phyloP scores from a whole-genome alignment of 2,888 invertebrate genomes.

The Pristionchus fissidentatus region DNA sequence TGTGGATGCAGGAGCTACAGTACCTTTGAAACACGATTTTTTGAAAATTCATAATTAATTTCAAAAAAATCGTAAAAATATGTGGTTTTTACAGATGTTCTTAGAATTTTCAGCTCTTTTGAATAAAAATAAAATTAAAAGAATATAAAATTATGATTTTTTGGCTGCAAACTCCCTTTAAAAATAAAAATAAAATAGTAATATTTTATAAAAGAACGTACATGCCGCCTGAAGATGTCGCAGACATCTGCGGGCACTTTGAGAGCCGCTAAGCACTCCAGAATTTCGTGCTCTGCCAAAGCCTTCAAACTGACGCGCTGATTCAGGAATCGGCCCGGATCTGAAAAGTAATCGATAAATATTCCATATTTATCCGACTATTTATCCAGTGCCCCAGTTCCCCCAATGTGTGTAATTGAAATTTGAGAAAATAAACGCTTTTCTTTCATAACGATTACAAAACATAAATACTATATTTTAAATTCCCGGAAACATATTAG shows the following conservation, averaged over 20 bases:
- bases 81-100: neutral
- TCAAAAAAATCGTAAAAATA: no score
- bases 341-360: neutral
- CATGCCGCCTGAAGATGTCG: conserved; percentile 10
- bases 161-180: no score
- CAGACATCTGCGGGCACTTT: neutral
- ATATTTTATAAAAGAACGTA: neutral
- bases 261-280: neutral
- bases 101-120: no score
- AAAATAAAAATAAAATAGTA: no score
- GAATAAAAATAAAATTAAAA: neutral
- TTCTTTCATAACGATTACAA: no score
- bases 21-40: no score
- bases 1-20: no score
- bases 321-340: neutral
- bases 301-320: conserved; percentile 5
- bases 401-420: neutral
- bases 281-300: neutral
- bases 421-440: neutral
- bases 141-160: neutral
- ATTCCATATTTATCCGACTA: no score
- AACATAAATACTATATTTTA: no score
- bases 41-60: no score
- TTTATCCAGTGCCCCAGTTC: no score
- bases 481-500: no score